These are phyloP conservation scores for Notoglanidium macrostoma DNA, from an alignment of 2,797 vertebrate genomes.

Conservation along the genomic window DNA sequence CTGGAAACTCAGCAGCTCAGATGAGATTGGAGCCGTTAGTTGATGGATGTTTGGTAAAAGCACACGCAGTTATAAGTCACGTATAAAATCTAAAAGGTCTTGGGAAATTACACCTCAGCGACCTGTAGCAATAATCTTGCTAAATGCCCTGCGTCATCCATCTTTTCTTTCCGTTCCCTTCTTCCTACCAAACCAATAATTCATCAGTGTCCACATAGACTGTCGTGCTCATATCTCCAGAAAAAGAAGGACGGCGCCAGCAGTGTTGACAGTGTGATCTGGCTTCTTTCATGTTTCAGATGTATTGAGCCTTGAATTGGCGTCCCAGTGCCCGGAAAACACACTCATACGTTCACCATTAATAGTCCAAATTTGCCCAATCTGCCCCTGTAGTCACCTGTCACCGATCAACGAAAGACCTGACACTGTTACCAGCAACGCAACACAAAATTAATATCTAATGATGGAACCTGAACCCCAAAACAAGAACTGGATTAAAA, in stretches of 20 bases:
- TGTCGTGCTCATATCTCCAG: conserved; percentile 30
- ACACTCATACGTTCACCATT: background rate
- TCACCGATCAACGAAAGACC: background rate
- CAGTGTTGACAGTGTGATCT: conserved; percentile 33
- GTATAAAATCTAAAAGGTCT: background rate
- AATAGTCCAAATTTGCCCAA: background rate
- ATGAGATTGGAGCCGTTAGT: background rate
- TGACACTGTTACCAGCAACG: background rate
- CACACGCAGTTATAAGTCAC: background rate
- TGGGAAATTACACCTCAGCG: background rate
- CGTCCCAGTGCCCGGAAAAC: background rate
- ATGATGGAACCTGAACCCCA: background rate
- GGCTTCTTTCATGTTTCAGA: conserved; percentile 12
- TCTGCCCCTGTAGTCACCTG: background rate
- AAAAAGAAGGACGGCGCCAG: conserved; percentile 32
- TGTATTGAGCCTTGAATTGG: background rate
- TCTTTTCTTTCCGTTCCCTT: background rate
- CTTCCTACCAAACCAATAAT: conserved; percentile 19
- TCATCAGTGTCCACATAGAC: conserved; percentile 25
- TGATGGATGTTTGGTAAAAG: conserved; percentile 5
- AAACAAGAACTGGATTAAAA: background rate
- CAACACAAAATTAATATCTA: background rate
- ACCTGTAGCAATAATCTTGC: background rate
- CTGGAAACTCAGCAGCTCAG: too few relatives aligned
- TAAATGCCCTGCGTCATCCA: background rate